Evolutionary conservation across 2,113 vertebrate genomes (phyloP).

Genomic region (Apeltes quadracus): DNA sequence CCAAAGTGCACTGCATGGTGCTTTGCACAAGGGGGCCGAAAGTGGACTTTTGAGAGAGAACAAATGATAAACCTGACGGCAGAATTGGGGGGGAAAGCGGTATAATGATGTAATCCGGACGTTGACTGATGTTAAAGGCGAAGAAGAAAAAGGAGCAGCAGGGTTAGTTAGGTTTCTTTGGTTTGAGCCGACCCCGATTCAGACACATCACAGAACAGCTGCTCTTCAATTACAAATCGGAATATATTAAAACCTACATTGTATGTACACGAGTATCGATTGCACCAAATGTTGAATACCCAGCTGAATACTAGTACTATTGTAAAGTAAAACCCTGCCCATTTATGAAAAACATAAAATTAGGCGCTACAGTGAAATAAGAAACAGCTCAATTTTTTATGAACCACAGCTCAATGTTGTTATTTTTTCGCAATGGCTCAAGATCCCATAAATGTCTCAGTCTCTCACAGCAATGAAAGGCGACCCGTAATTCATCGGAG

Average conservation of each 20-base stretch:
- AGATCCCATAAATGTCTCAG: no score
- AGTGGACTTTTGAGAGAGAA: slow-evolving; percentile 5
- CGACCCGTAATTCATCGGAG: slow-evolving; percentile 9
- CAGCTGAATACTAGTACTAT: no score
- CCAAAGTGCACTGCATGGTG: slow-evolving; percentile 8
- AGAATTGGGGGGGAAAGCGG: neutral
- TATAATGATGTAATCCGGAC: neutral
- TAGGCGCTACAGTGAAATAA: neutral
- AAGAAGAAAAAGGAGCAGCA: neutral
- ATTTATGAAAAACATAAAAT: neutral
- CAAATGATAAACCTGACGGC: slow-evolving; percentile 7
- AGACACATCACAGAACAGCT: neutral
- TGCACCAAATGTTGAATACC: no score
- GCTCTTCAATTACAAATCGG: no score
- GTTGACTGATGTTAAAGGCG: neutral
- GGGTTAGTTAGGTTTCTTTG: no score
- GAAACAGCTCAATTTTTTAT: neutral
- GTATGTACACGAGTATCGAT: no score
- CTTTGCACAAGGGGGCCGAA: slow-evolving; percentile 11
- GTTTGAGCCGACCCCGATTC: neutral
- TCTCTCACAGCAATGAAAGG: no score
- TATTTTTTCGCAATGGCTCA: no score
- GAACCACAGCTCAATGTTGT: no score
- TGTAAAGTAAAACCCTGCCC: neutral
- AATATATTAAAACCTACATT: no score